Evolutionary conservation across 2,888 invertebrate genomes (phyloP).

Genomic region (Acrobasis consociella): DNA sequence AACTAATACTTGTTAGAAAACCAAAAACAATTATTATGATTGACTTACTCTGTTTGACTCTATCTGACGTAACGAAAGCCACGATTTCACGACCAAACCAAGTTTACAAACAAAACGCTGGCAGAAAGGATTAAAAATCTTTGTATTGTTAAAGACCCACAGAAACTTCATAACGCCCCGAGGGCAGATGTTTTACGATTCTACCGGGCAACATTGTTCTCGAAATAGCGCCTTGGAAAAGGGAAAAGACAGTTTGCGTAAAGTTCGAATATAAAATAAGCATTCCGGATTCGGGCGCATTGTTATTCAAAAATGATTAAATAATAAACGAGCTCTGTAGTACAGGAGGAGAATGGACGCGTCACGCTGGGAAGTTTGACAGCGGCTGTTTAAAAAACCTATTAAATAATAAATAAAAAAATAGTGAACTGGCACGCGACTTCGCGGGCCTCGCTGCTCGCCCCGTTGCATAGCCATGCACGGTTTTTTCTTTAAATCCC

Average conservation of each 20-base stretch:
- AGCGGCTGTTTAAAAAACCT: constrained; percentile 47
- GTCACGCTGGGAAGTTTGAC: constrained; percentile 45
- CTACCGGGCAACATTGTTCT: constrained; percentile 23
- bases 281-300: constrained; percentile 30
- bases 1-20: no score
- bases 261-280: constrained; percentile 30
- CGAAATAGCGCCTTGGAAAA: constrained; percentile 19
- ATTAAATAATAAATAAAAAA: no score
- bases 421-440: constrained; percentile 72
- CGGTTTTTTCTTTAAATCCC: constrained; percentile 56
- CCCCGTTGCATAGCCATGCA: constrained; percentile 53
- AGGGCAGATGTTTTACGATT: constrained; percentile 24
- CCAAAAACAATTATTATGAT: background rate
- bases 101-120: constrained; percentile 15
- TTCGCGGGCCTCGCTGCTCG: constrained; percentile 40
- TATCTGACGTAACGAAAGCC: background rate
- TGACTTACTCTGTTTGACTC: background rate
- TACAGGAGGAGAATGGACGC: constrained; percentile 24
- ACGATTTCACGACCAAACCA: background rate
- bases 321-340: constrained; percentile 26
- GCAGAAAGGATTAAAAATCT: constrained; percentile 22
- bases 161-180: constrained; percentile 17
- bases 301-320: constrained; percentile 32
- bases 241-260: constrained; percentile 16
- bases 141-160: constrained; percentile 15